A percentile compares a stretch with the other conserved stretches of the same genome.
These are phyloP conservation scores for Astropecten irregularis DNA, from an alignment of 53 echinoderm and acorn worm genomes.

Conservation along the genomic window DNA sequence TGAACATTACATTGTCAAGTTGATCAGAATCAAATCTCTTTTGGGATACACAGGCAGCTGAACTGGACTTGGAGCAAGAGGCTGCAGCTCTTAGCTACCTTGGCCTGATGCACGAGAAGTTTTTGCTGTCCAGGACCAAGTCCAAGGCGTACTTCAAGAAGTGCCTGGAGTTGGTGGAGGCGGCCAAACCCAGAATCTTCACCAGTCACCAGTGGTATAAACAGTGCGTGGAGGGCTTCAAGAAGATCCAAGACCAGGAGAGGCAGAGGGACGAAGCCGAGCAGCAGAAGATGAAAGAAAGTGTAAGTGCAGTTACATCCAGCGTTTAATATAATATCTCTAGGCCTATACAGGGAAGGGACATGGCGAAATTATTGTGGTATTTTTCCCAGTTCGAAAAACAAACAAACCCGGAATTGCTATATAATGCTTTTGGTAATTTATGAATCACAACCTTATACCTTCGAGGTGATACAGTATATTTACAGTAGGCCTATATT, in stretches of 20 bases:
- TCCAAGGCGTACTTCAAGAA: slow-evolving; percentile 18
- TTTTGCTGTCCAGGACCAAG: background rate
- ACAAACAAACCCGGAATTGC: too few species aligned
- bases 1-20: too few species aligned
- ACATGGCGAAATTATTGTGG: too few species aligned
- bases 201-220: slow-evolving; percentile 9
- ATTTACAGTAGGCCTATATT: too few species aligned
- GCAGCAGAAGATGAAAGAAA: background rate
- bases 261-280: slow-evolving; percentile 1
- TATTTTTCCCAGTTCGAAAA: too few species aligned
- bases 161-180: slow-evolving; percentile 29
- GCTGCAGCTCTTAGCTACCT: slow-evolving; percentile 23
- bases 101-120: background rate
- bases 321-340: too few species aligned
- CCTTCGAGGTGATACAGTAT: too few species aligned
- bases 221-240: slow-evolving; percentile 31
- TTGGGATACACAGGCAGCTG: slow-evolving; percentile 31
- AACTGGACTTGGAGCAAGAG: slow-evolving; percentile 19
- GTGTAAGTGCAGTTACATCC: too few species aligned
- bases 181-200: slow-evolving; percentile 20
- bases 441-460: too few species aligned
- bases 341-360: too few species aligned
- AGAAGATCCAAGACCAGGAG: slow-evolving; percentile 18
- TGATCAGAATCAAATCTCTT: too few species aligned
- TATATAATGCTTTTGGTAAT: too few species aligned